Evolutionary conservation across 1,140 invertebrate genomes (phyloP).

Genomic region (Anagrus nilaparvatae): DNA sequence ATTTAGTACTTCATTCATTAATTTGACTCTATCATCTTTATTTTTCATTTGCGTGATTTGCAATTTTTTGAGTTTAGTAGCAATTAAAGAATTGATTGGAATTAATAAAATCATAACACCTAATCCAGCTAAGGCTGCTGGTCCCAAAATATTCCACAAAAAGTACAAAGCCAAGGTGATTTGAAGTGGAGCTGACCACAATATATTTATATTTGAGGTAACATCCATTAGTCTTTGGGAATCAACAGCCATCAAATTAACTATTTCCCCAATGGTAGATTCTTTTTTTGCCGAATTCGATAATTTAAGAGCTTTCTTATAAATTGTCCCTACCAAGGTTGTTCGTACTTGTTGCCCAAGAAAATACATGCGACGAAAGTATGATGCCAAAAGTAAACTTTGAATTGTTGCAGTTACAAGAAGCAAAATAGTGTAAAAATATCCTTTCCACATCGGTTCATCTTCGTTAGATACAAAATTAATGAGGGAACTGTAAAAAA

Average conservation of each 20-base stretch:
- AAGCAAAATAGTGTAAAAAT: slow-evolving; percentile 66
- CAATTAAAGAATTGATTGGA: slow-evolving; percentile 80
- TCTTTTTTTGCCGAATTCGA: slow-evolving; percentile 67
- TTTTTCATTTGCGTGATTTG: slow-evolving; percentile 83
- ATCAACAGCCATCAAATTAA: too few species aligned
- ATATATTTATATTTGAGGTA: slow-evolving; percentile 83
- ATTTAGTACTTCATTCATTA: slow-evolving; percentile 90
- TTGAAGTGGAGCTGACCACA: slow-evolving; percentile 93
- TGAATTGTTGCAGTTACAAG: slow-evolving; percentile 74
- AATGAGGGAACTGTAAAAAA: slow-evolving; percentile 55
- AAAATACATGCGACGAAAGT: slow-evolving; percentile 82
- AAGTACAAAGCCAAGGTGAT: slow-evolving; percentile 73
- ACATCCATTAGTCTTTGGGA: slow-evolving; percentile 75
- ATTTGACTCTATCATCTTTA: slow-evolving; percentile 82
- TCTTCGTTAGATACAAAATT: slow-evolving; percentile 45
- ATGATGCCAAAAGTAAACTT: slow-evolving; percentile 78
- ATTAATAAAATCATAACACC: slow-evolving; percentile 87
- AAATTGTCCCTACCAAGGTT: slow-evolving; percentile 84
- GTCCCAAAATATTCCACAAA: too few species aligned
- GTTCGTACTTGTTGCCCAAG: slow-evolving; percentile 86
- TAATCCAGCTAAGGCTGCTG: slow-evolving; percentile 79
- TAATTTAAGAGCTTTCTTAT: slow-evolving; percentile 84
- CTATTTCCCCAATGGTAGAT: slow-evolving; percentile 77
- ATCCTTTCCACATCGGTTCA: too few species aligned
- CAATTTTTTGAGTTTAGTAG: slow-evolving; percentile 67